These are phyloP conservation scores for Sminthurinus signatus DNA, from an alignment of 1,140 invertebrate genomes.

Conservation along the genomic window DNA sequence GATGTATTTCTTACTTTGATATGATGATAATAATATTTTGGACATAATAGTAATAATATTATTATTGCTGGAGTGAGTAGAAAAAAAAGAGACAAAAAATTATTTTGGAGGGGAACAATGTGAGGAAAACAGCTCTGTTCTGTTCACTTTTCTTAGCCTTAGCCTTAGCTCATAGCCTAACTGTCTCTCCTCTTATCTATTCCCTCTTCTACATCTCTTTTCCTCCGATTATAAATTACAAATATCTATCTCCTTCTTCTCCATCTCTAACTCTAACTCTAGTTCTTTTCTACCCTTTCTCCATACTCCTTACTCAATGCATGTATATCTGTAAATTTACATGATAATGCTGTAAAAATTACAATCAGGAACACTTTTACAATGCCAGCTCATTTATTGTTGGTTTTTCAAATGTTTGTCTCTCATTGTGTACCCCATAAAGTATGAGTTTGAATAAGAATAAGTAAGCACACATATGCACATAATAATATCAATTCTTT, in stretches of 20 bases:
- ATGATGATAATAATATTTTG: no score
- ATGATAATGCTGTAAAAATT: constrained; percentile 8
- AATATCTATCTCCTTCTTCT: not conserved
- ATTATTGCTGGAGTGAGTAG: not conserved
- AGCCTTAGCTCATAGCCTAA: not conserved
- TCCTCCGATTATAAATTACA: not conserved
- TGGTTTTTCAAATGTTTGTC: constrained; percentile 2
- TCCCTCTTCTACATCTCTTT: not conserved
- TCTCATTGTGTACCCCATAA: not conserved
- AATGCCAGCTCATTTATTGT: constrained; percentile 8
- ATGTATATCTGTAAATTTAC: not conserved
- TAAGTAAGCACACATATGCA: not conserved
- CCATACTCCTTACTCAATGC: not conserved
- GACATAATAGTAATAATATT: no score
- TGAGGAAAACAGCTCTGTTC: no score
- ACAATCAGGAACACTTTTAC: constrained; percentile 10
- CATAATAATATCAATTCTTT: not conserved
- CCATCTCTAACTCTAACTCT: no score
- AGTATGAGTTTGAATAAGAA: no score
- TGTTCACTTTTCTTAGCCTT: not conserved
- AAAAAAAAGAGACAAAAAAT: not conserved
- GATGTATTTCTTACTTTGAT: no score
- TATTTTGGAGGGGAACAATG: not conserved
- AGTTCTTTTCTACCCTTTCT: no score
- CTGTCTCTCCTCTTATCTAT: not conserved